phyloP scores from a whole-genome alignment of 2,113 vertebrate species.

The Stegostoma tigrinum region DNA sequence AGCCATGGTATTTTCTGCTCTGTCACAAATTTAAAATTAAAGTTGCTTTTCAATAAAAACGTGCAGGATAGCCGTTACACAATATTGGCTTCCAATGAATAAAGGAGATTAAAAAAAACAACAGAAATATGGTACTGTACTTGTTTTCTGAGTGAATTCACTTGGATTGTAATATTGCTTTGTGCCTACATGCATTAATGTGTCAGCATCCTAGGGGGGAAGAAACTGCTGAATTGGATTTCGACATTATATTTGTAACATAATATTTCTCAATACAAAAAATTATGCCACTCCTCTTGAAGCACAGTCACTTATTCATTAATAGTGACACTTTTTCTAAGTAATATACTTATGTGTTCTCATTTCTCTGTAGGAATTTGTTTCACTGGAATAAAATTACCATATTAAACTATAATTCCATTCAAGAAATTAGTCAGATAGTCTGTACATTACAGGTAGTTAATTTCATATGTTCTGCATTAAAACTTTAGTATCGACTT shows the following conservation, averaged over 20 bases:
- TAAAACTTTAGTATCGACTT: neutral
- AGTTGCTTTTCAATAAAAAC: neutral
- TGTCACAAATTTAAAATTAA: conserved; percentile 2
- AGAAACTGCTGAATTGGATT: conserved; percentile 28
- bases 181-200: conserved; percentile 17
- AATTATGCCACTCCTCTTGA: neutral
- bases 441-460: neutral
- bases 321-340: neutral
- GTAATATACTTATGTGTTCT: neutral
- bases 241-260: conserved; percentile 23
- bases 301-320: neutral
- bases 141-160: conserved; percentile 13
- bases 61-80: neutral
- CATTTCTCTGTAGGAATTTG: neutral
- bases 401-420: neutral
- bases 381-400: neutral
- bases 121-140: neutral
- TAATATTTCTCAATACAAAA: neutral
- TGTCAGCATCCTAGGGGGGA: neutral
- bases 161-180: conserved; percentile 7
- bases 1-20: neutral
- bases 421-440: neutral
- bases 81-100: conserved; percentile 28
- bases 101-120: neutral
- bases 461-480: neutral